phyloP scores from a whole-genome alignment of 1,140 invertebrate genomes.

The Eulimnadia texana region DNA sequence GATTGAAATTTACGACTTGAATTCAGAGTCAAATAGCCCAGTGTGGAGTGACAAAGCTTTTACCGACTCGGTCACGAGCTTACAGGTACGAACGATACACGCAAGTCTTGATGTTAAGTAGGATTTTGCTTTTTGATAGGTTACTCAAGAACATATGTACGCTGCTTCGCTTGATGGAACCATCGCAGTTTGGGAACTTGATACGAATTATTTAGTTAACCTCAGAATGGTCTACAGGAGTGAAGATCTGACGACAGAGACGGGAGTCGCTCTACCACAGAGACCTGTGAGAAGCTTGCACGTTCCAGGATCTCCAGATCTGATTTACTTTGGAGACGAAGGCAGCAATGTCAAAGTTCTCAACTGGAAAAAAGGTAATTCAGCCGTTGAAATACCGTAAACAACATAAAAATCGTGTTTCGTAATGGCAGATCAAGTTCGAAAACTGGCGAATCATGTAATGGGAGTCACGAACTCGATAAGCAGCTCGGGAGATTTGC shows the following conservation, averaged over 20 bases:
- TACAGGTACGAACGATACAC: not conserved
- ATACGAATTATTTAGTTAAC: not conserved
- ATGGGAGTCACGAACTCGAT: not conserved
- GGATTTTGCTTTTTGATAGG: not conserved
- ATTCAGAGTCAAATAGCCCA: not conserved
- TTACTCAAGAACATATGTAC: not conserved
- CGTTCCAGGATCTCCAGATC: not conserved
- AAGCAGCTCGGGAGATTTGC: not conserved
- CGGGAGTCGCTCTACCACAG: not conserved
- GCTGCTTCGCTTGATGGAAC: not conserved
- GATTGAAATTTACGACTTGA: not conserved
- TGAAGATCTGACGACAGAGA: not conserved
- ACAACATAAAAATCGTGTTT: not conserved
- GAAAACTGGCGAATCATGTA: conserved; percentile 7
- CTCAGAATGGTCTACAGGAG: not conserved
- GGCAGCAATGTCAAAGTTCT: not conserved
- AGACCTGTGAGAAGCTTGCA: not conserved
- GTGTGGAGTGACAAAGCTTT: not conserved
- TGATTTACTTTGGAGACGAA: conserved; percentile 3
- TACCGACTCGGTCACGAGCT: not conserved
- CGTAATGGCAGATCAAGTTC: not conserved
- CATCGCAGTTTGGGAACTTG: not conserved
- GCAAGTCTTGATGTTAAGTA: not conserved
- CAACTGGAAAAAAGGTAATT: conserved; percentile 2
- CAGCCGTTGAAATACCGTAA: not conserved